phyloP scores from a whole-genome alignment of 2,113 vertebrate species.

The Paraplagusia blochii region DNA sequence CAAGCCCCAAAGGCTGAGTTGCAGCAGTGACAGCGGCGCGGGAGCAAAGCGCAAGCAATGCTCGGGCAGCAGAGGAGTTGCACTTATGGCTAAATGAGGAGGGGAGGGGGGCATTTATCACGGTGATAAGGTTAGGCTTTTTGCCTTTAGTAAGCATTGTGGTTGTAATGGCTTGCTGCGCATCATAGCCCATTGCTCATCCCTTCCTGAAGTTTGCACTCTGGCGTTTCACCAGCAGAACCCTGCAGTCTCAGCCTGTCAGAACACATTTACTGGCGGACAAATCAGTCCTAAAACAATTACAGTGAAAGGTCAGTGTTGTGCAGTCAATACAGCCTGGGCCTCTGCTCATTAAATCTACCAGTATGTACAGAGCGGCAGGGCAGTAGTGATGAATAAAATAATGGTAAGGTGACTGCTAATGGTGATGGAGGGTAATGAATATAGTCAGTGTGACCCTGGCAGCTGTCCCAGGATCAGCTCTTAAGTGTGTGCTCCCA shows the following conservation, averaged over 20 bases:
- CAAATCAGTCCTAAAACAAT: conserved; percentile 60
- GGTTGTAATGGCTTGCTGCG: conserved; percentile 54
- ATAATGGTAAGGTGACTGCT: conserved; percentile 49
- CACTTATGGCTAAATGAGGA: conserved; percentile 37
- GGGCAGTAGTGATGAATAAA: conserved; percentile 53
- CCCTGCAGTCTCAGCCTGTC: conserved; percentile 35
- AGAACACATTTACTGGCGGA: conserved; percentile 38
- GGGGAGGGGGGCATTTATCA: conserved; percentile 61
- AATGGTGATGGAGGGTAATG: conserved; percentile 62
- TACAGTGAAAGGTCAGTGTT: conserved; percentile 57
- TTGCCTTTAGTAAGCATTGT: conserved; percentile 59
- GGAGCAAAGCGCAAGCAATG: conserved; percentile 45
- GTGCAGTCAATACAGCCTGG: conserved; percentile 49
- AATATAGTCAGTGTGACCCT: conserved; percentile 57
- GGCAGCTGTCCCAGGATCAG: conserved; percentile 53
- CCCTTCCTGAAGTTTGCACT: conserved; percentile 40
- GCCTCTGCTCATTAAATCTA: conserved; percentile 59
- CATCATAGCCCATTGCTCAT: conserved; percentile 57
- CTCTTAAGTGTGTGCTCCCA: conserved; percentile 37
- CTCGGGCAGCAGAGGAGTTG: conserved; percentile 9
- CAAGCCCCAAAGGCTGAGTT: conserved; percentile 59
- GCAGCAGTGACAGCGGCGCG: conserved; percentile 44
- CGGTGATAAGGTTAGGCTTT: conserved; percentile 60
- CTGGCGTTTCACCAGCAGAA: conserved; percentile 41
- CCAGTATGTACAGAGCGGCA: conserved; percentile 46